Percentiles rank a stretch among this genome's conserved stretches.
Conservation (phyloP, 2,888 invertebrate species). For the Napeogenes inachia region DNA sequence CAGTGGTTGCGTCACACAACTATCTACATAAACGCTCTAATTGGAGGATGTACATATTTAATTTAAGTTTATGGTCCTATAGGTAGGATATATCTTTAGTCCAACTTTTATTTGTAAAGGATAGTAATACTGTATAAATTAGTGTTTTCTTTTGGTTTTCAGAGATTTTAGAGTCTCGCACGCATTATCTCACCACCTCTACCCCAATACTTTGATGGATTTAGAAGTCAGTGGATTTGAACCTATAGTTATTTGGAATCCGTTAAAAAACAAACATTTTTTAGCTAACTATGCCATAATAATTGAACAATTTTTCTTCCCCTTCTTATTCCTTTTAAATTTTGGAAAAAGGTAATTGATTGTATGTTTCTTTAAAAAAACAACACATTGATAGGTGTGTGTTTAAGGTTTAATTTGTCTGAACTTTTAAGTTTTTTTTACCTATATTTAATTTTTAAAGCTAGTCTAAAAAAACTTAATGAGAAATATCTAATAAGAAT, state of each 20-base stretch:
- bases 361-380: background rate
- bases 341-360: conserved; percentile 62
- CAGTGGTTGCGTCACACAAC: conserved; percentile 83
- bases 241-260: conserved; percentile 83
- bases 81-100: conserved; percentile 54
- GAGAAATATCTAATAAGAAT: no score
- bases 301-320: conserved; percentile 61
- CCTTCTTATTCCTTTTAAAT: conserved; percentile 52
- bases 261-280: conserved; percentile 73
- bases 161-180: conserved; percentile 88
- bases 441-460: no score
- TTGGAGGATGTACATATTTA: conserved; percentile 88
- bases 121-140: conserved; percentile 4
- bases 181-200: conserved; percentile 87
- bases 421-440: no score
- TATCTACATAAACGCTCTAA: conserved; percentile 86
- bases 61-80: conserved; percentile 82
- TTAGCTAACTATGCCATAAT: conserved; percentile 70
- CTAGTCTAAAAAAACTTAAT: no score
- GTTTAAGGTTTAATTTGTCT: conserved; percentile 33
- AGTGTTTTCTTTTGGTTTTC: conserved; percentile 35
- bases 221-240: conserved; percentile 83
- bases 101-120: conserved; percentile 5
- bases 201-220: conserved; percentile 87
- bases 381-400: background rate